Conservation (phyloP, 2,797 vertebrate genomes). For the Fundulus diaphanus region DNA sequence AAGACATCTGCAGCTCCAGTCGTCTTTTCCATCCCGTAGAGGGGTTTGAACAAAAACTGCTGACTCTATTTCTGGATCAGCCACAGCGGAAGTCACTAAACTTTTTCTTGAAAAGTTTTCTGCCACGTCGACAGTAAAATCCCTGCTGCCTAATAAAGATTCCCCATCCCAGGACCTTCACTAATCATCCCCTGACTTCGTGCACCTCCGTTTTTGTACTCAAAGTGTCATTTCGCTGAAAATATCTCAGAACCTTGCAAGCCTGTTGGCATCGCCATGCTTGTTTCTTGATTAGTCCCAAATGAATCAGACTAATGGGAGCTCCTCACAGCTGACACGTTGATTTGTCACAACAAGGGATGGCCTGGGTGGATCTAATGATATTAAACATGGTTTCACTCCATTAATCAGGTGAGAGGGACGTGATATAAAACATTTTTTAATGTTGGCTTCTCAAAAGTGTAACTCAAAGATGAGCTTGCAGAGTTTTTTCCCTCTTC, state of each 20-base stretch:
- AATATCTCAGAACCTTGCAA: neutral
- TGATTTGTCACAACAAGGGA: slow-evolving; percentile 9
- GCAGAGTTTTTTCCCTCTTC: neutral
- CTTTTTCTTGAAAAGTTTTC: slow-evolving; percentile 12
- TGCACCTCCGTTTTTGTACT: neutral
- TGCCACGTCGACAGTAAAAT: slow-evolving; percentile 5
- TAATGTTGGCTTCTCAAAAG: neutral
- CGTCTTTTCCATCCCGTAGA: slow-evolving; percentile 14
- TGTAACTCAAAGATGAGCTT: neutral
- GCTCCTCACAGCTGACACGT: slow-evolving; percentile 2
- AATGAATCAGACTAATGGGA: neutral
- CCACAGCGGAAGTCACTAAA: slow-evolving; percentile 12
- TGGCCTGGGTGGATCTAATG: slow-evolving; percentile 22
- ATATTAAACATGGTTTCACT: neutral
- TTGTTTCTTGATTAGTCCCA: neutral
- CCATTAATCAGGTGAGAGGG: slow-evolving; percentile 37
- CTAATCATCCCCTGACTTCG: neutral
- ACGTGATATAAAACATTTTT: no score
- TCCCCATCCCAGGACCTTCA: neutral
- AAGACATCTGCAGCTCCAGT: slow-evolving; percentile 16
- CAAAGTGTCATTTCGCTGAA: slow-evolving; percentile 4
- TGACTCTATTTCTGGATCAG: slow-evolving; percentile 26
- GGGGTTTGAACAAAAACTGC: slow-evolving; percentile 22
- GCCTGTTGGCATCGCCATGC: neutral
- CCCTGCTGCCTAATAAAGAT: slow-evolving; percentile 10